phyloP scores from a whole-genome alignment of 1,140 invertebrate species.

The Drosophila ogumai region DNA sequence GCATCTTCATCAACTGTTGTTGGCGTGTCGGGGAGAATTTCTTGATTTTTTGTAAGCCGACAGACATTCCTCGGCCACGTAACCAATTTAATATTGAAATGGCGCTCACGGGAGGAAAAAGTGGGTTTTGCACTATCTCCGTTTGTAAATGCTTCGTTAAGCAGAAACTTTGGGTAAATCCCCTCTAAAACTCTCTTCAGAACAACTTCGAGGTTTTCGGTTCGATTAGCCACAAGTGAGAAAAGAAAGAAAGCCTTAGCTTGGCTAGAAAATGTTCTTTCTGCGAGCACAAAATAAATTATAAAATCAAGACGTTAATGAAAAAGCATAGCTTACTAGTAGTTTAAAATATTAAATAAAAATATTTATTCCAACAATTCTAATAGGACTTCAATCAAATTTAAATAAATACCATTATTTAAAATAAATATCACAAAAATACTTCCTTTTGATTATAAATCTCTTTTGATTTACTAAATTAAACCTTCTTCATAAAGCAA shows the following conservation, averaged over 20 bases:
- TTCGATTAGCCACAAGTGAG: neutral
- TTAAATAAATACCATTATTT: no score
- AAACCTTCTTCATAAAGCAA: no score
- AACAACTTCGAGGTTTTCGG: conserved; percentile 15
- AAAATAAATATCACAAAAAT: no score
- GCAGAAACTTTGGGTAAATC: conserved; percentile 27
- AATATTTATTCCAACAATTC: no score
- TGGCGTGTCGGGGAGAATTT: conserved; percentile 25
- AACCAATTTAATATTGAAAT: conserved; percentile 44
- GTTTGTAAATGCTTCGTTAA: conserved; percentile 39
- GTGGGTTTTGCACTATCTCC: conserved; percentile 12
- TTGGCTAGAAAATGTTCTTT: neutral
- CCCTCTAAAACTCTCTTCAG: conserved; percentile 10
- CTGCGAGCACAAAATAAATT: neutral
- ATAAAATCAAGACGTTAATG: neutral
- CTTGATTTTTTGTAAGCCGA: conserved; percentile 8
- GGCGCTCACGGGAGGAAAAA: conserved; percentile 31
- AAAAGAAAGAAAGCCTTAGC: neutral
- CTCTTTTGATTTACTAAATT: no score
- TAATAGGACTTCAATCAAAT: no score
- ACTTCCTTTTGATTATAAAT: no score
- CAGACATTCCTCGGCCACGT: conserved; percentile 22
- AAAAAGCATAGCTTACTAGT: neutral
- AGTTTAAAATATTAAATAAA: neutral
- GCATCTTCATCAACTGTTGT: conserved; percentile 34